Evolutionary conservation across 1,140 invertebrate genomes (phyloP), one percentile per base, ranked within the genome.

Genomic region (Drosophila aff.): DNA sequence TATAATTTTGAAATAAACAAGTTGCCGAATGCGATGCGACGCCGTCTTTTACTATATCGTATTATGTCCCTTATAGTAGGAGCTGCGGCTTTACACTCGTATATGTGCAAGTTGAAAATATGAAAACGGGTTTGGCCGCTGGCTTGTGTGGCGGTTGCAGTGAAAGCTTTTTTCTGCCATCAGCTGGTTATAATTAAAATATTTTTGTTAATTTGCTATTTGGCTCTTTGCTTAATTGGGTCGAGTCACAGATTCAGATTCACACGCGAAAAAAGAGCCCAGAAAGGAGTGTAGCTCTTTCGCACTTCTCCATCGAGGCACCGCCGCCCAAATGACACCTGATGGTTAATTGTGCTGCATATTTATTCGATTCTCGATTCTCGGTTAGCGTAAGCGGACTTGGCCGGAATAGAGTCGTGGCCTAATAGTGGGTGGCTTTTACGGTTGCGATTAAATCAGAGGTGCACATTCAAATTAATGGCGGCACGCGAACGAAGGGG

Each of bases 1-100:
- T 81, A 76, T 82, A 77, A 78, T 90, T 90, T 90, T 90, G 85
- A 90, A 90, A 90, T 90, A 90, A 90, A 90, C 85, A 90, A 90
- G 85, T 90, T 90, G 84, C 78, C 86, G 84, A 89, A 81, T 85
- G 77, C 77, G 77, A 71, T 82, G 69, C 82, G 81, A 76, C 55
- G 85, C 69, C 65, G 57, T 72, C 41, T 26, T 68, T 83, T 86
- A 82, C 79, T 80, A 82, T 87, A 89, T 78, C 82, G 74, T 87
- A 89, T 84, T 85, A 90, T 84, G 84, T 85, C 81, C 83, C 83
- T 89, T 87, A 18, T 52, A 33, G 68, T 76, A 61, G 82, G 82
- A 69, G 77, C 66, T 40, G 41, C 61, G 63, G 50, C 66, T 21
- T 21, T 31, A 18, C 10, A 47, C 16, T 8, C 33, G 38, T 41